Conservation (phyloP, 2,797 vertebrate species). For the Monodelphis domestica region DNA sequence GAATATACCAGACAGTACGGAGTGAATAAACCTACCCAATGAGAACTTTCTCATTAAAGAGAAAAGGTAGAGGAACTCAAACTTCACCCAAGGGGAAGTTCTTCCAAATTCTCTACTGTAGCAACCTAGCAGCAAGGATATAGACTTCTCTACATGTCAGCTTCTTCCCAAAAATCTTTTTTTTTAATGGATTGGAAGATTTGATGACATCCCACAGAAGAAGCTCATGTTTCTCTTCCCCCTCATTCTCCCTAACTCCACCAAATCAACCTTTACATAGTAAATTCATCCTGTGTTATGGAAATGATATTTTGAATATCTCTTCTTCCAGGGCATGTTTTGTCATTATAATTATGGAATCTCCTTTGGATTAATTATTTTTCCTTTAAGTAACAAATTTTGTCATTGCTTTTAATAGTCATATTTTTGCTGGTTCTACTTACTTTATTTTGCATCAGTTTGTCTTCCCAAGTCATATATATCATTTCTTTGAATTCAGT, state of each 20-base stretch:
- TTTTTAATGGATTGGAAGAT: background rate
- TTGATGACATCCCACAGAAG: background rate
- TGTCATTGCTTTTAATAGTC: background rate
- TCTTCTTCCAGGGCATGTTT: background rate
- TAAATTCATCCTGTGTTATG: too few species aligned
- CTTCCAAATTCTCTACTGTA: background rate
- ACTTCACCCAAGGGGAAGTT: background rate
- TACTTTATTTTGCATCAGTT: background rate
- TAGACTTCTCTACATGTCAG: background rate
- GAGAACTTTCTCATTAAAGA: background rate
- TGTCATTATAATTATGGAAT: background rate
- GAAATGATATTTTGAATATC: background rate
- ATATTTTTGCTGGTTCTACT: background rate
- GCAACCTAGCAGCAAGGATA: rapidly evolving
- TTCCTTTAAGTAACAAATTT: background rate
- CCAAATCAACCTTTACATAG: background rate
- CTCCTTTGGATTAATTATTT: background rate
- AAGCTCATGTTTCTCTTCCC: background rate
- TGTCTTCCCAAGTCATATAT: background rate
- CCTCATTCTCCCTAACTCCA: background rate
- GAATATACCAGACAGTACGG: background rate
- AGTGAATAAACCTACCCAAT: background rate
- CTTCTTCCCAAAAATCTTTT: background rate
- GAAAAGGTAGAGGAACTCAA: background rate
- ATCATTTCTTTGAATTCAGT: background rate